phyloP scores from a whole-genome alignment of 2,888 invertebrate genomes.

The Tachina grossa region DNA sequence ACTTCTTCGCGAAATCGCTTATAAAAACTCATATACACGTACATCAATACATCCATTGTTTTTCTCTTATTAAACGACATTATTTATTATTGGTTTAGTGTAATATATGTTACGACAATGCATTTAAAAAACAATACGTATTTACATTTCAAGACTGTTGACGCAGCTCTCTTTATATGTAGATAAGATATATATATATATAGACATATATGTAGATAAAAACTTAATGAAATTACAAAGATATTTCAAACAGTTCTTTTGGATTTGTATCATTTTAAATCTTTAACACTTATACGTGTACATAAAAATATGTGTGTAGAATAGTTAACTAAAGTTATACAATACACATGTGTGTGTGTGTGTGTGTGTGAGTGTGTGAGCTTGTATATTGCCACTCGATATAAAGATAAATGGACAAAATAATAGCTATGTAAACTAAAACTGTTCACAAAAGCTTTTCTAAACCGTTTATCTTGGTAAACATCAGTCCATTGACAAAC shows the following conservation, averaged over 20 bases:
- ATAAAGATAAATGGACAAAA: slow-evolving; percentile 54
- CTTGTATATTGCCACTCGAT: slow-evolving; percentile 3
- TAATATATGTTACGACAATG: too few relatives aligned
- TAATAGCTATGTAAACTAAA: slow-evolving; percentile 52
- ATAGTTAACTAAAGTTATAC: background rate
- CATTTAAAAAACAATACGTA: too few relatives aligned
- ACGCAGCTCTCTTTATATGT: too few relatives aligned
- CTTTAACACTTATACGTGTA: background rate
- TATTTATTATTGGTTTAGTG: too few relatives aligned
- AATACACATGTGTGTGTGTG: background rate
- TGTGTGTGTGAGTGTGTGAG: background rate
- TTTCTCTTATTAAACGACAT: too few relatives aligned
- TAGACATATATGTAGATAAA: background rate
- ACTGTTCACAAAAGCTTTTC: slow-evolving; percentile 54
- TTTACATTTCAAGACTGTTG: too few relatives aligned
- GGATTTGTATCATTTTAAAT: background rate
- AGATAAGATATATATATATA: too few relatives aligned
- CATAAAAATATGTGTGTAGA: background rate
- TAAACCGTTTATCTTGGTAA: slow-evolving; percentile 64
- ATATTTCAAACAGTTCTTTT: background rate
- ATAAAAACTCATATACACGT: too few relatives aligned
- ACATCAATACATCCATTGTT: too few relatives aligned
- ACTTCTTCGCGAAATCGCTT: too few relatives aligned
- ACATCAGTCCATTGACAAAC: slow-evolving; percentile 64
- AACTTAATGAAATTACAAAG: background rate